Conservation (phyloP, 2,888 invertebrate species). For the Drosophila tripunctata region DNA sequence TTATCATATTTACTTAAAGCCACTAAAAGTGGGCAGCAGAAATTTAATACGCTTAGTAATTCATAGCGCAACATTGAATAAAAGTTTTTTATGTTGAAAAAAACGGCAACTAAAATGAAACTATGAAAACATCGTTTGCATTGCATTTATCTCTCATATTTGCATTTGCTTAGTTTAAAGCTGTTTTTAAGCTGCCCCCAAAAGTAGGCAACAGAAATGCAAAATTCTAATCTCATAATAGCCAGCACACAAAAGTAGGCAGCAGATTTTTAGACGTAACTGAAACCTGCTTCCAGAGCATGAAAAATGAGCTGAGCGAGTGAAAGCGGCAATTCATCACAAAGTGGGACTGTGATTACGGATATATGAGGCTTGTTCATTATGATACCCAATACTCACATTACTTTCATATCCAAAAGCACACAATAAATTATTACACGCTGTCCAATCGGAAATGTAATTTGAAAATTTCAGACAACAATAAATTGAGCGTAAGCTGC, state of each 20-base stretch:
- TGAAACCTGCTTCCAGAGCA: slow-evolving; percentile 8
- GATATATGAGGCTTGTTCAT: slow-evolving; percentile 21
- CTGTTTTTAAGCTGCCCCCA: background rate
- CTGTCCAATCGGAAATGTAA: slow-evolving; percentile 51
- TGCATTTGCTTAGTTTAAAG: background rate
- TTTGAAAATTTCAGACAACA: slow-evolving; percentile 32
- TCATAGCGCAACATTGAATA: background rate
- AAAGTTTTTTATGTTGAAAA: background rate
- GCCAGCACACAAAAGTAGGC: slow-evolving; percentile 24
- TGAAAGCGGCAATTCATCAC: slow-evolving; percentile 39
- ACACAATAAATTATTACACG: slow-evolving; percentile 34
- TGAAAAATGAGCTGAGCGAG: slow-evolving; percentile 47
- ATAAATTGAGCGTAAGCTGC: slow-evolving; percentile 33
- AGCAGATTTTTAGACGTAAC: slow-evolving; percentile 14
- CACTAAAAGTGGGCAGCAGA: too few relatives aligned
- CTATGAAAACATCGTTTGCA: background rate
- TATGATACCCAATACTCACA: slow-evolving; percentile 20
- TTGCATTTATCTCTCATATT: background rate
- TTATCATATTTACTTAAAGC: background rate
- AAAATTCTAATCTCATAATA: background rate
- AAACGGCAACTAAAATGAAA: background rate
- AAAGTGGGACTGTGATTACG: slow-evolving; percentile 21
- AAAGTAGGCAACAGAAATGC: slow-evolving; percentile 13
- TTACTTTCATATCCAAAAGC: background rate
- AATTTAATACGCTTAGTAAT: too few relatives aligned